Conservation (phyloP, 53 echinoderm and acorn worm genomes). For the Echinometra lucunter region DNA sequence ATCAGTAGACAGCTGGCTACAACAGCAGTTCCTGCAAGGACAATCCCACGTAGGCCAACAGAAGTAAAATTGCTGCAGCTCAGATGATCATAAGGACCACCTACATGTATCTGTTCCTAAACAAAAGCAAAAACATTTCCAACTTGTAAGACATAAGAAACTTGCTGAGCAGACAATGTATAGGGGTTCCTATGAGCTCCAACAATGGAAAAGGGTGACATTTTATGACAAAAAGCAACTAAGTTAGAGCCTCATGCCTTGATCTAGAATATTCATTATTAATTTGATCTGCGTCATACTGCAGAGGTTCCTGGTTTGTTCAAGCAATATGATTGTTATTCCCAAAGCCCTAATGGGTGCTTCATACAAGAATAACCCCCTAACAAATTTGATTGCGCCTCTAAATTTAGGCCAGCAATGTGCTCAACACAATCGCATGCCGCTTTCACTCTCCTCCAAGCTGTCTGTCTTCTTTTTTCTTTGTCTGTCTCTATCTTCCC, state of each 20-base stretch:
- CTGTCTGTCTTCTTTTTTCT: not conserved
- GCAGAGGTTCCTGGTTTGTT: not conserved
- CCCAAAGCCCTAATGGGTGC: slow-evolving; percentile 13
- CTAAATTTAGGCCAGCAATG: slow-evolving; percentile 15
- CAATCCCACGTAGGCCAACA: no score
- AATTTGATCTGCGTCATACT: not conserved
- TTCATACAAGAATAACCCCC: not conserved
- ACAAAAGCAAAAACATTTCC: no score
- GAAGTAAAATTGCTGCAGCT: no score
- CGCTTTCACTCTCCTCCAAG: not conserved
- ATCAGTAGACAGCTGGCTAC: no score
- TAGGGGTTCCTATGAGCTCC: no score
- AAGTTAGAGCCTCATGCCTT: not conserved
- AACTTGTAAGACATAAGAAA: no score
- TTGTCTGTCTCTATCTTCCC: not conserved
- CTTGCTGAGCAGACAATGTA: no score
- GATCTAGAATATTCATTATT: slow-evolving; percentile 21
- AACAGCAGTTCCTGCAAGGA: no score
- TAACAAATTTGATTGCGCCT: slow-evolving; percentile 6
- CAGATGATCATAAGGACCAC: no score
- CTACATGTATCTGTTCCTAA: no score
- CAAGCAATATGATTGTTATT: slow-evolving; percentile 40
- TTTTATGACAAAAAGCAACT: no score
- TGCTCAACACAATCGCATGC: not conserved
- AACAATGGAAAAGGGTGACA: no score